Conservation (phyloP, 2,888 invertebrate genomes). For the Phaonia tiefii region DNA sequence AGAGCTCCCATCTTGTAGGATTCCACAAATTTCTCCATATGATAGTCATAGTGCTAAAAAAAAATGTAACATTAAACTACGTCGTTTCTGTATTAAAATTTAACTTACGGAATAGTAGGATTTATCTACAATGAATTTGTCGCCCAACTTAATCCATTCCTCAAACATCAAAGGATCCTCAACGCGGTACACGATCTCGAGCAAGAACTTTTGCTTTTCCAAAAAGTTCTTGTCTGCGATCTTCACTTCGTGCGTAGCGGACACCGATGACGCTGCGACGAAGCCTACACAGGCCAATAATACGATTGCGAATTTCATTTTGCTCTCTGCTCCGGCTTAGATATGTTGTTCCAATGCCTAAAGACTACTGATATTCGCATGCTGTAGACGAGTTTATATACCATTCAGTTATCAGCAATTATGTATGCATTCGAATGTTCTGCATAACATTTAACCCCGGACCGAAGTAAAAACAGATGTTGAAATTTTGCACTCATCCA, state of each 20-base stretch:
- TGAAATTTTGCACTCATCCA: too few relatives aligned
- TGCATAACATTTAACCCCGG: too few relatives aligned
- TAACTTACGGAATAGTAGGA: constrained; percentile 65
- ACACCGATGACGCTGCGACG: constrained; percentile 65
- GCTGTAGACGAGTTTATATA: too few relatives aligned
- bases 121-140: constrained; percentile 81
- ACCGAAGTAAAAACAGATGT: too few relatives aligned
- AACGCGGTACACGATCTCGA: constrained; percentile 72
- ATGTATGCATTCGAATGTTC: too few relatives aligned
- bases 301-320: constrained; percentile 70
- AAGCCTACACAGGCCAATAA: constrained; percentile 70
- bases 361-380: constrained; percentile 63
- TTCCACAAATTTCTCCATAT: constrained; percentile 70
- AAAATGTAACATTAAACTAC: background rate
- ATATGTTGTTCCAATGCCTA: constrained; percentile 59
- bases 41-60: constrained; percentile 66
- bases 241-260: constrained; percentile 67
- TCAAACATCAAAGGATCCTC: constrained; percentile 73
- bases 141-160: constrained; percentile 77
- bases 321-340: constrained; percentile 66
- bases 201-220: constrained; percentile 73
- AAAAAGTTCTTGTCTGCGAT: constrained; percentile 73
- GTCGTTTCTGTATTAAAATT: background rate
- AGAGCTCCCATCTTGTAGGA: constrained; percentile 77
- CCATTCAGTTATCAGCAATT: too few relatives aligned